Evolutionary conservation across 2,888 invertebrate species (phyloP).

Genomic region (Petrolisthes cinctipes): DNA sequence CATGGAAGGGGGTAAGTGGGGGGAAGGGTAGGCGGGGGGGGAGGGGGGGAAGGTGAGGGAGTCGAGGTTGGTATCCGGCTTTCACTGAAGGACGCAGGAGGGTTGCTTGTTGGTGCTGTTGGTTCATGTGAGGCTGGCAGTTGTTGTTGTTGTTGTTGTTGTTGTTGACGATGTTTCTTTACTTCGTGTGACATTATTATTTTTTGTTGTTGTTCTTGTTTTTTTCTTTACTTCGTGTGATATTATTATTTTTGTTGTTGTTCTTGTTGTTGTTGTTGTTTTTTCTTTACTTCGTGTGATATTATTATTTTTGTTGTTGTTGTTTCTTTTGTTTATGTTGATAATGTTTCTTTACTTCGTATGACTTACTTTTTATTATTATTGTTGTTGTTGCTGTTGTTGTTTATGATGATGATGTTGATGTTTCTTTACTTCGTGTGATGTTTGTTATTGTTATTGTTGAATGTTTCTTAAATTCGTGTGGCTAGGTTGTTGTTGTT

Average conservation of each 20-base stretch:
- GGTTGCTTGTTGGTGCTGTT: slow-evolving; percentile 35
- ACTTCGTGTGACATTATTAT: no score
- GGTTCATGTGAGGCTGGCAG: neutral
- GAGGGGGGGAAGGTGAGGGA: neutral
- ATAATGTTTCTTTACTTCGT: neutral
- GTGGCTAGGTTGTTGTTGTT: neutral
- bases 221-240: neutral
- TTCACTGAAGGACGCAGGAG: slow-evolving; percentile 41
- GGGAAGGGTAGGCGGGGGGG: neutral
- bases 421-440: neutral
- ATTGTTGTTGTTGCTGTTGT: neutral
- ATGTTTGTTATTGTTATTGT: neutral
- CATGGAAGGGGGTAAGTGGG: neutral
- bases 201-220: neutral
- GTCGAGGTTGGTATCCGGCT: slow-evolving; percentile 30
- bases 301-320: neutral
- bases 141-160: neutral
- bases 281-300: neutral
- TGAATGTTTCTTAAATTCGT: neutral
- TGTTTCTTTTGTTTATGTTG: neutral
- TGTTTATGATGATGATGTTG: neutral
- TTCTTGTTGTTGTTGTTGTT: neutral
- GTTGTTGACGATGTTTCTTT: neutral
- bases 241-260: neutral
- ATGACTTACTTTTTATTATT: neutral